Evolutionary conservation across 2,797 vertebrate genomes (phyloP).

Genomic region (Chelmon rostratus): DNA sequence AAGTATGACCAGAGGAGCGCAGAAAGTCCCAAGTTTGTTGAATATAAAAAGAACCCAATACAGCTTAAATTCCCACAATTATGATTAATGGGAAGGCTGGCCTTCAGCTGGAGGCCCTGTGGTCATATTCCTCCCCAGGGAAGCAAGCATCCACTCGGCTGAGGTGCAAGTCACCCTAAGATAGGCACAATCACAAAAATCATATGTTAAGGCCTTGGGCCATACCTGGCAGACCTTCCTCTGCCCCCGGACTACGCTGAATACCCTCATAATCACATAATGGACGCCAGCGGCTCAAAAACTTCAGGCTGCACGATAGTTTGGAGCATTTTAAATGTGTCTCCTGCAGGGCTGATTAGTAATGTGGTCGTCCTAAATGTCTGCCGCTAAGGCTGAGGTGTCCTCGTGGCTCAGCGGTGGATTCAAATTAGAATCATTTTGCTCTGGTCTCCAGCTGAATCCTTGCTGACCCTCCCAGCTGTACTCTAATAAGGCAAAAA

Average conservation of each 20-base stretch:
- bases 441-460: background rate
- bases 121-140: conserved; percentile 1
- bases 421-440: conserved; percentile 34
- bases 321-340: conserved; percentile 54
- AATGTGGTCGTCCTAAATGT: conserved; percentile 50
- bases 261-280: conserved; percentile 68
- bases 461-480: conserved; percentile 28
- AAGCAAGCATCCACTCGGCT: conserved; percentile 4
- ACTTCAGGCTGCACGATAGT: conserved; percentile 53
- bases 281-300: conserved; percentile 50
- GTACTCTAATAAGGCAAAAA: conserved; percentile 26
- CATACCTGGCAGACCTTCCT: conserved; percentile 31
- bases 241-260: conserved; percentile 54
- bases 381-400: conserved; percentile 39
- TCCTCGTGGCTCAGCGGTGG: conserved; percentile 31
- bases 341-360: conserved; percentile 65
- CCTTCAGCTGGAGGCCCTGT: conserved; percentile 9
- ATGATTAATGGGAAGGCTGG: background rate
- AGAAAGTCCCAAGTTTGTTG: conserved; percentile 14
- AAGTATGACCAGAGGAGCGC: conserved; percentile 9
- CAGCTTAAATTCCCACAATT: conserved; percentile 5
- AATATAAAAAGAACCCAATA: background rate
- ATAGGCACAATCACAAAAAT: conserved; percentile 34
- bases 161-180: conserved; percentile 3
- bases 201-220: conserved; percentile 36